Conservation (phyloP, 2,113 vertebrate species). For the Callorhinus ursinus region DNA sequence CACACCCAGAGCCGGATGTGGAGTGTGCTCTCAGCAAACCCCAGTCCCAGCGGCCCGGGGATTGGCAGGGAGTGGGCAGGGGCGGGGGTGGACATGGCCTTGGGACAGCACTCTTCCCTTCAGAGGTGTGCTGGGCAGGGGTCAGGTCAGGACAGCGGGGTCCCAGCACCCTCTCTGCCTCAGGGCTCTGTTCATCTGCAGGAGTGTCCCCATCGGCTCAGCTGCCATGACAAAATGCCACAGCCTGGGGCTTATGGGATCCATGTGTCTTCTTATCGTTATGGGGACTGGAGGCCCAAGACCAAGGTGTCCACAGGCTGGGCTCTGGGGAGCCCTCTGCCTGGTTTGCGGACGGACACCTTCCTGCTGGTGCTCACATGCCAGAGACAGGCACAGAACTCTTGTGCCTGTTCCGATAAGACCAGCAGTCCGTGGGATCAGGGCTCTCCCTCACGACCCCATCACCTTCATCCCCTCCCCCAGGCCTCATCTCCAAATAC, state of each 20-base stretch:
- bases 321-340: not conserved
- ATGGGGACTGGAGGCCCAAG: not conserved
- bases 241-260: accelerated
- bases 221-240: accelerated
- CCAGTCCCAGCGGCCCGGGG: accelerated
- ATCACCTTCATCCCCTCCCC: not conserved
- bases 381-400: not conserved
- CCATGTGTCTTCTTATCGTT: accelerated
- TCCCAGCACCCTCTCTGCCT: accelerated
- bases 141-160: not conserved
- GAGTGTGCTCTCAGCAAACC: not conserved
- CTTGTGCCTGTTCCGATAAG: not conserved
- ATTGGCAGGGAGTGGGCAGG: accelerated
- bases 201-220: not conserved
- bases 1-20: accelerated
- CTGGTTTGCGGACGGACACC: accelerated
- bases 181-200: accelerated
- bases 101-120: not conserved
- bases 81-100: not conserved
- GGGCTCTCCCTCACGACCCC: accelerated
- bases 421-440: not conserved
- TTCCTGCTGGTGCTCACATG: accelerated
- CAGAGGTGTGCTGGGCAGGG: not conserved
- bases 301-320: accelerated
- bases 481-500: not conserved